Evolutionary conservation across 2,888 invertebrate genomes (phyloP).

Genomic region (Trichogramma dendrolimi): DNA sequence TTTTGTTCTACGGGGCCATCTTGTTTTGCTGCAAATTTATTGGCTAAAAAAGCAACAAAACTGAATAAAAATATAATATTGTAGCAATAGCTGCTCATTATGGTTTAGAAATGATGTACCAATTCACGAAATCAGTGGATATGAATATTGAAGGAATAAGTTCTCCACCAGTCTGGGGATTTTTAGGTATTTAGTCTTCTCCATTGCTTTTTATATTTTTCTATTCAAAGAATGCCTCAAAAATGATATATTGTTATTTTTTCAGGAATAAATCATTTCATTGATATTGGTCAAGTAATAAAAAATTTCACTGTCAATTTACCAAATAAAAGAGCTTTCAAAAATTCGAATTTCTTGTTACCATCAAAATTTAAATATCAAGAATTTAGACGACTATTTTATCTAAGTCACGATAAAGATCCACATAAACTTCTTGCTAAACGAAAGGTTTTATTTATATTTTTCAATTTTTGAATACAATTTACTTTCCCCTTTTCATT

Average conservation of each 20-base stretch:
- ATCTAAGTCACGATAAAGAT: constrained; percentile 52
- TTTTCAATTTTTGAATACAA: not conserved
- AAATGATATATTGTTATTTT: constrained; percentile 1
- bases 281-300: constrained; percentile 57
- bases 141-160: constrained; percentile 55
- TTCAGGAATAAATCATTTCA: constrained; percentile 55
- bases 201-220: not conserved
- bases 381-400: constrained; percentile 57
- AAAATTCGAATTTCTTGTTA: constrained; percentile 53
- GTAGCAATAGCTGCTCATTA: constrained; percentile 59
- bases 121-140: constrained; percentile 43
- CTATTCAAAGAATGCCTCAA: not conserved
- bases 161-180: constrained; percentile 65
- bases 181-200: constrained; percentile 42
- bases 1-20: constrained; percentile 58
- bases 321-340: constrained; percentile 55
- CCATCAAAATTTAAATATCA: constrained; percentile 55
- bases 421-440: constrained; percentile 50
- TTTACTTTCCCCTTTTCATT: no score
- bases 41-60: constrained; percentile 51
- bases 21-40: constrained; percentile 58
- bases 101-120: constrained; percentile 53
- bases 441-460: constrained; percentile 46
- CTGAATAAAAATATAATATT: constrained; percentile 54
- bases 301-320: constrained; percentile 56